Evolutionary conservation across 1,140 invertebrate species (phyloP), one percentile per base, ranked within the genome.

Genomic region (Neomicropteryx cornuta): DNA sequence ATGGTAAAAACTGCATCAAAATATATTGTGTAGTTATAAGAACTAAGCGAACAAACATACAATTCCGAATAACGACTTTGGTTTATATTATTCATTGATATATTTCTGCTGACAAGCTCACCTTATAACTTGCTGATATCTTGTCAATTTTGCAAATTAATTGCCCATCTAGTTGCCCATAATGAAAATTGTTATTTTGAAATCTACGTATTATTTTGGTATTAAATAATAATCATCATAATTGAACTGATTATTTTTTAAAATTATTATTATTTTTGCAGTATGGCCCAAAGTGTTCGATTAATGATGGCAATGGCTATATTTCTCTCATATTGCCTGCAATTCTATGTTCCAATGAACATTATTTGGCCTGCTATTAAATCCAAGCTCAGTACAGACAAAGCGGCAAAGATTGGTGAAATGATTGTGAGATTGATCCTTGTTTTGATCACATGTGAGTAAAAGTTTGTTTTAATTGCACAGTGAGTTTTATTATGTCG

Each of bases 301-400:
- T 55, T 87, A 10, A 79, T 82, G 51, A 92, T 93, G 83, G 83
- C 85, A 0, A 48, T 87, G 2, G 79, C 87, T 1, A 89, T 93
- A 45, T 90, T 90, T 50, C 68, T 92, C 6, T 87, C 85, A 0
- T 94, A 91, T 57, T 79, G 83, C 18, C 71, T 96, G 13, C 90
- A 95, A 62, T 85, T 94, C 45, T 96, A 94, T 62, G 90, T 96
- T 18, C 87, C 91, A 3, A 79, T 93, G 55, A 81, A 81, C 44
- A 90, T 95, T 40, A 76, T 92, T 17, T 92, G 87, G 79, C 86
- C 87, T 1, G 69, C 60, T 36, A 60, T 87, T 11, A 72, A 73
- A 52, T 61, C 63, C 14, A 68, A 73, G 45, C 71, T 83, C 46
- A 62, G 72, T 6, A 71, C 74, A 1, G 69, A 72, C 39, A 59